These are phyloP conservation scores for Acholoe squamosa DNA, from an alignment of 2,888 invertebrate genomes.

Conservation along the genomic window DNA sequence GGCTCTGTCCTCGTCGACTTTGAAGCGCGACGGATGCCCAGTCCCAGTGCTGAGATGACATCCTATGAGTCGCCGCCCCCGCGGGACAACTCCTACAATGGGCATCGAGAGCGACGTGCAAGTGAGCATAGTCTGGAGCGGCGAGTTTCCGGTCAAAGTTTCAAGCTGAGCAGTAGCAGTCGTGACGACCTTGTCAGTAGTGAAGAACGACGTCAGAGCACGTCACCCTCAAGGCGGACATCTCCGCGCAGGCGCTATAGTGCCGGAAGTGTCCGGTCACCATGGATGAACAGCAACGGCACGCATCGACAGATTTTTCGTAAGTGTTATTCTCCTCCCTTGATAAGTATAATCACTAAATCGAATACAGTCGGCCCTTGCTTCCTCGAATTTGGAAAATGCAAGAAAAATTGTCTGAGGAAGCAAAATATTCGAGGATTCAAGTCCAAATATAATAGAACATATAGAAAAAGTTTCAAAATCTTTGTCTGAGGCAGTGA, in stretches of 20 bases:
- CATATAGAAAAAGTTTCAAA: no score
- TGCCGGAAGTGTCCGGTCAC: slow-evolving; percentile 13
- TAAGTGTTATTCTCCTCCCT: neutral
- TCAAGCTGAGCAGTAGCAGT: neutral
- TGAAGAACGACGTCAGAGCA: neutral
- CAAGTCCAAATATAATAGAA: no score
- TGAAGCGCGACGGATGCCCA: neutral
- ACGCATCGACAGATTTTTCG: neutral
- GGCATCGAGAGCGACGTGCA: neutral
- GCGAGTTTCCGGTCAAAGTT: slow-evolving; percentile 21
- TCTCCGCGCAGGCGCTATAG: slow-evolving; percentile 26
- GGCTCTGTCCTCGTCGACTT: slow-evolving; percentile 47
- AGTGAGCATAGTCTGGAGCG: slow-evolving; percentile 7
- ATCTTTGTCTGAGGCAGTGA: no score
- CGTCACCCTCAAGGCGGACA: neutral
- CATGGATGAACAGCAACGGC: neutral
- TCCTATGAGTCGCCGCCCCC: neutral
- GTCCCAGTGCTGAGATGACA: neutral
- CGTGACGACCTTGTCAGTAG: neutral
- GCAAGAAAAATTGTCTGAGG: no score
- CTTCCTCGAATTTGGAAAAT: no score
- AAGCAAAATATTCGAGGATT: no score
- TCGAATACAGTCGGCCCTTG: no score
- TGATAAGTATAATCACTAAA: no score
- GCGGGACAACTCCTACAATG: neutral